Conservation (phyloP, 2,888 invertebrate species). For the Metacarcinus magister region DNA sequence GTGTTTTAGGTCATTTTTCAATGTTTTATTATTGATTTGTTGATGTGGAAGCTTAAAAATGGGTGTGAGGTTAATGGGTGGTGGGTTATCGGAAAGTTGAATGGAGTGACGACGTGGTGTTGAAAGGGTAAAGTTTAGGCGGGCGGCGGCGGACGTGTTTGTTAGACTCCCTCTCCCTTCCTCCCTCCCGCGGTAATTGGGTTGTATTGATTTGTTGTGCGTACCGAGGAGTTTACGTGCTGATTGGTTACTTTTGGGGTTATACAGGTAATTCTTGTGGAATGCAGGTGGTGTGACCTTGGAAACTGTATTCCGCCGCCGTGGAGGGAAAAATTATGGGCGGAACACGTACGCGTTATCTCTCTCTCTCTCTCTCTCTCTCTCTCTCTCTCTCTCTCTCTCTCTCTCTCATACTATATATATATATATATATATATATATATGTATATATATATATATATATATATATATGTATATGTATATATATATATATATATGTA, state of each 20-base stretch:
- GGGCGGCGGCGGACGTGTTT: not conserved
- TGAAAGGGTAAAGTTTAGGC: not conserved
- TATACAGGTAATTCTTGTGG: not conserved
- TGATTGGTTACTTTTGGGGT: not conserved
- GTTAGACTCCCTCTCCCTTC: not conserved
- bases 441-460: too few relatives aligned
- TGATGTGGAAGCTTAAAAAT: not conserved
- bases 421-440: too few relatives aligned
- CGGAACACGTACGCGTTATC: not conserved
- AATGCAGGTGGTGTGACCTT: conserved; percentile 21
- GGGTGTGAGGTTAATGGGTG: not conserved
- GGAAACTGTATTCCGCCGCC: not conserved
- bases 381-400: conserved; percentile 2
- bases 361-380: conserved; percentile 2
- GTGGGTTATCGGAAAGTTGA: not conserved
- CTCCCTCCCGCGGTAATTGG: not conserved
- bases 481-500: too few relatives aligned
- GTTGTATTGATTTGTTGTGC: not conserved
- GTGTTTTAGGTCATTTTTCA: too few relatives aligned
- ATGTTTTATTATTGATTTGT: too few relatives aligned
- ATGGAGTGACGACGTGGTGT: not conserved
- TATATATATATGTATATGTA: too few relatives aligned
- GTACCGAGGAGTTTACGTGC: not conserved
- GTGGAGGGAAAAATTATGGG: not conserved
- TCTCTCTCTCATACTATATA: not conserved